These are phyloP conservation scores for Cosmia trapezina DNA, from an alignment of 2,888 invertebrate genomes.

Conservation along the genomic window DNA sequence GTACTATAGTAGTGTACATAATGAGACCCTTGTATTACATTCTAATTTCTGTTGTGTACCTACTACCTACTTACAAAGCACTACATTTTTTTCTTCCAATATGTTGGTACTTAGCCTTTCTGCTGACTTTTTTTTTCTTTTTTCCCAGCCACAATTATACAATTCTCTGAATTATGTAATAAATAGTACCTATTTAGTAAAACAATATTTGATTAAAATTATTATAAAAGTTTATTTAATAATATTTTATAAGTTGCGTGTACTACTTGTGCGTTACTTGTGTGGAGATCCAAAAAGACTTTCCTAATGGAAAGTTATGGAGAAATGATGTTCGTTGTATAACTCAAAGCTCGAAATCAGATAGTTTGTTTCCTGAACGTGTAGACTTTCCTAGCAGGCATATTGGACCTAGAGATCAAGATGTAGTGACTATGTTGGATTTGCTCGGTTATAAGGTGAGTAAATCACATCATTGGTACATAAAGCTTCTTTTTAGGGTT, in stretches of 20 bases:
- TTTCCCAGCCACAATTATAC: no score
- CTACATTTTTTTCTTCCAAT: not conserved
- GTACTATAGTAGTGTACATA: not conserved
- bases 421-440: constrained; percentile 97
- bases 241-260: no score
- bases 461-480: not conserved
- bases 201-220: no score
- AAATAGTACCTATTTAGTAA: no score
- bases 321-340: constrained; percentile 75
- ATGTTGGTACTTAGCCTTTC: not conserved
- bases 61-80: not conserved
- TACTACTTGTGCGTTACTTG: no score
- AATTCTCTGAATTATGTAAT: no score
- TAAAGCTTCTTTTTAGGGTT: no score
- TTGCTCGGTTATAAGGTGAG: constrained; percentile 95
- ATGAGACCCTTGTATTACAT: not conserved
- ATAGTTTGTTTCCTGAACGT: constrained; percentile 91
- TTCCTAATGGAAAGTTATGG: constrained; percentile 54
- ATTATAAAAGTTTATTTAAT: not conserved
- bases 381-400: constrained; percentile 97
- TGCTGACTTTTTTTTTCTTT: not conserved
- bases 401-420: constrained; percentile 97
- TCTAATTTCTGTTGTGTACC: constrained; percentile 11
- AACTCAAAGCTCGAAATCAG: constrained; percentile 79
- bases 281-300: constrained; percentile 61